Conservation (phyloP, 2,888 invertebrate genomes). For the Choristoneura rosaceana region DNA sequence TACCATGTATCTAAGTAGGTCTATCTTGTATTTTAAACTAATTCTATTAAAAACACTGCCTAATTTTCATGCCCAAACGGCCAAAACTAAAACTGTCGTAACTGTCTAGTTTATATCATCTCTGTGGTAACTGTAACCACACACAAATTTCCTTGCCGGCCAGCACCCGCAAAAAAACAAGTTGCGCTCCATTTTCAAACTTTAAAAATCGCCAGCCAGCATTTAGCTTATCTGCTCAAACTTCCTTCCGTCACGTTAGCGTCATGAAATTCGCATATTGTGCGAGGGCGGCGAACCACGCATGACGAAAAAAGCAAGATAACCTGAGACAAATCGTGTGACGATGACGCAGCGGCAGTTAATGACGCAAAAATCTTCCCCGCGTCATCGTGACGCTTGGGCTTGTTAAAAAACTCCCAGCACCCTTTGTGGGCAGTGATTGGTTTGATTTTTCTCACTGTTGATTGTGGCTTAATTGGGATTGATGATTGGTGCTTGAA, state of each 20-base stretch:
- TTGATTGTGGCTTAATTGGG: constrained; percentile 77
- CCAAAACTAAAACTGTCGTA: background rate
- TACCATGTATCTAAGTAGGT: no score
- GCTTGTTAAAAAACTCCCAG: constrained; percentile 68
- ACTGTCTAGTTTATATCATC: no score
- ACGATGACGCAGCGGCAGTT: constrained; percentile 74
- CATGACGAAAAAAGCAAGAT: constrained; percentile 75
- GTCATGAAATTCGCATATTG: constrained; percentile 79
- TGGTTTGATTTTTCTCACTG: constrained; percentile 78
- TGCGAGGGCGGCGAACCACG: constrained; percentile 69
- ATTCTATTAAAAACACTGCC: no score
- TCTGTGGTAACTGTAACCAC: background rate
- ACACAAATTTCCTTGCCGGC: background rate
- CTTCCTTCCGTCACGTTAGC: constrained; percentile 81
- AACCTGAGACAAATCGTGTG: constrained; percentile 83
- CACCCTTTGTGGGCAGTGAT: constrained; percentile 70
- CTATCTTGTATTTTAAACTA: no score
- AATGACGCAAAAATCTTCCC: constrained; percentile 81
- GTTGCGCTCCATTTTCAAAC: constrained; percentile 46
- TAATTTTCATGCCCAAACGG: no score
- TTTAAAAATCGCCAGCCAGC: constrained; percentile 61
- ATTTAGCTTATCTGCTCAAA: constrained; percentile 73
- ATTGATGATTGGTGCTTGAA: constrained; percentile 73
- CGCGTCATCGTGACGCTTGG: constrained; percentile 67
- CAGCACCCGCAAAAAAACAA: constrained; percentile 19